Base-by-base conservation (phyloP, 1,140 invertebrate species). In the Halyomorpha halys region DNA sequence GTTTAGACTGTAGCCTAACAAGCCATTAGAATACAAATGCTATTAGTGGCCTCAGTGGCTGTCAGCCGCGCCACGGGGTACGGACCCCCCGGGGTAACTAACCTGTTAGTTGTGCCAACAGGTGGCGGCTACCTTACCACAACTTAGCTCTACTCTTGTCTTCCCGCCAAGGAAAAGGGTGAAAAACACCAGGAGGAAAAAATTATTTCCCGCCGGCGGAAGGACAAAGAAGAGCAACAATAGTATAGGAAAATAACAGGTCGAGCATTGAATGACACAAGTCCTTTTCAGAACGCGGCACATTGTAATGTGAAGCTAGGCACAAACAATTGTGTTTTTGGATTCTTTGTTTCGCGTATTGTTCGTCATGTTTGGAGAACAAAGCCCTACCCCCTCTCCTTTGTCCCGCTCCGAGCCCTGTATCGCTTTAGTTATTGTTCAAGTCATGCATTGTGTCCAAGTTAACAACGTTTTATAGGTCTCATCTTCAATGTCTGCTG, bases 301-400 rank as follows among this genome's bases (percentile, higher is more conserved):
- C 68, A 68, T 67, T 68, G 68, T 68, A 68, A 68, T 67, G 66
- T 63, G 63, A 67, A 68, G 65, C 68, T 68, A 68, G 68, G 67
- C 68, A 68, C 68, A 68, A 68, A 68, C 68, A 68, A 68, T 68
- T 68, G 68, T 68, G 68, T 68, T 68, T 68, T 68, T 68, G 66
- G 68, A 68, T 68, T 68, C 68, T 68, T 68, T 68, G 68, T 68
- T 68, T 68, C 65, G 66, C 66, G 68, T 61, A 67, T 68, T 68
- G 68, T 68, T 68, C 65, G 68, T 68, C 68, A 67, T 68, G 68
- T 68, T 68, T 66, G 60, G 68, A 68, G 68, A 68, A 68, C 68
- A 68, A 68, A 68, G 65, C 39, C 18, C 39, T 34, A 25, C 49
- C 62, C 49, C 59, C 30, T 39, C 59, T 60, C 59, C 51, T 34